phyloP scores from a whole-genome alignment of 2,888 invertebrate genomes.

The Cataglyphis altisquamis region DNA sequence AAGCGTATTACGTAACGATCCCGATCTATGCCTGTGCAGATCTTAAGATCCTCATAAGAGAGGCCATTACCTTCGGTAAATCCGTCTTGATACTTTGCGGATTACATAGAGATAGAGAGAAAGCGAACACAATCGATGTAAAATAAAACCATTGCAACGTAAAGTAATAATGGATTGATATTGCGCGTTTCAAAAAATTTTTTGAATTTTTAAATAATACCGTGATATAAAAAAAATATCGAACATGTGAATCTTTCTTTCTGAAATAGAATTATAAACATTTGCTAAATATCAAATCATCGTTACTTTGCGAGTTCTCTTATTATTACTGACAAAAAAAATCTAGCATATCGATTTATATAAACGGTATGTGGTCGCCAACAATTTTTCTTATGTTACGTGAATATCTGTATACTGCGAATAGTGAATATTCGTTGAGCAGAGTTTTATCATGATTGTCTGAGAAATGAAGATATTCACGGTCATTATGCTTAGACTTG shows the following conservation, averaged over 20 bases:
- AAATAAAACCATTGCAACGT: constrained; percentile 23
- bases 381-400: constrained; percentile 20
- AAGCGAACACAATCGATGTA: constrained; percentile 27
- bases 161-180: constrained; percentile 24
- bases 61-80: constrained; percentile 47
- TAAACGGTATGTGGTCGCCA: constrained; percentile 6
- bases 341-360: constrained; percentile 9
- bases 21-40: constrained; percentile 45
- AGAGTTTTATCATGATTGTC: constrained; percentile 17
- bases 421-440: constrained; percentile 33
- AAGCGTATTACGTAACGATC: constrained; percentile 66
- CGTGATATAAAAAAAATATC: background rate
- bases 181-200: background rate
- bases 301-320: constrained; percentile 22
- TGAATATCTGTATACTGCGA: constrained; percentile 19
- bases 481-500: constrained; percentile 22
- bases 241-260: background rate
- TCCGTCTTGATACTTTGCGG: constrained; percentile 44
- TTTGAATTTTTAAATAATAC: background rate
- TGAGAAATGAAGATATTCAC: constrained; percentile 26
- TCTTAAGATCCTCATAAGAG: constrained; percentile 46
- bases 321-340: background rate
- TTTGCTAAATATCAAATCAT: background rate
- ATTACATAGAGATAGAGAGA: constrained; percentile 38
- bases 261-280: background rate